These are phyloP conservation scores for Canis aureus DNA, from an alignment of 2,113 vertebrate genomes.

Conservation along the genomic window DNA sequence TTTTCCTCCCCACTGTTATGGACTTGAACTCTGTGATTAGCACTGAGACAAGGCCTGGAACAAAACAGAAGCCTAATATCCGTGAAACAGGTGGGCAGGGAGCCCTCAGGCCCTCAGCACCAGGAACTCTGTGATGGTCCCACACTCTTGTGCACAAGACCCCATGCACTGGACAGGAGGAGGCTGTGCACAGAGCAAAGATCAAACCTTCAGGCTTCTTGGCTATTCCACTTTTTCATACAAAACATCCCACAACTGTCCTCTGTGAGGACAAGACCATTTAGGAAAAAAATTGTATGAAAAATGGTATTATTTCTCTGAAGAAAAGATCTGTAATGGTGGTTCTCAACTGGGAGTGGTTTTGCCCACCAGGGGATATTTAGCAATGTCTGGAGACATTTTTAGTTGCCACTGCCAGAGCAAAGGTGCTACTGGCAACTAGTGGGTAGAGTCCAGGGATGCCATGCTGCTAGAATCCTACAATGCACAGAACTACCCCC, in stretches of 20 bases:
- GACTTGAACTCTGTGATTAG: background rate
- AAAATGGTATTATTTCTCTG: background rate
- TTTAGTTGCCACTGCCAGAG: background rate
- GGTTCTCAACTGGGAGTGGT: background rate
- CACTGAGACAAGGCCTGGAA: background rate
- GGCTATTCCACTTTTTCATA: background rate
- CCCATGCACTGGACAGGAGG: accelerated
- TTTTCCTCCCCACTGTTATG: background rate
- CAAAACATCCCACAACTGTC: background rate
- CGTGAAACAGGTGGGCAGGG: background rate
- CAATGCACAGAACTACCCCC: background rate
- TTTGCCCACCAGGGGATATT: background rate
- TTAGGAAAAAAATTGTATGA: background rate
- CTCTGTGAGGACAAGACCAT: background rate
- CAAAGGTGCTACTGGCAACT: background rate
- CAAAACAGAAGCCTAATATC: background rate
- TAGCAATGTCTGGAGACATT: background rate
- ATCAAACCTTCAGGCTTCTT: background rate
- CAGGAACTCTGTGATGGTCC: background rate
- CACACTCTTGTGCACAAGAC: accelerated
- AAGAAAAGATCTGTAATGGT: background rate
- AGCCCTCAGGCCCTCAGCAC: background rate
- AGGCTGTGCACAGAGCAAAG: background rate
- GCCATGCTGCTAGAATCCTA: background rate
- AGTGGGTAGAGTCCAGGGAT: background rate